Evolutionary conservation across 1,140 invertebrate genomes (phyloP).

Genomic region (Anadara kagoshimensis): DNA sequence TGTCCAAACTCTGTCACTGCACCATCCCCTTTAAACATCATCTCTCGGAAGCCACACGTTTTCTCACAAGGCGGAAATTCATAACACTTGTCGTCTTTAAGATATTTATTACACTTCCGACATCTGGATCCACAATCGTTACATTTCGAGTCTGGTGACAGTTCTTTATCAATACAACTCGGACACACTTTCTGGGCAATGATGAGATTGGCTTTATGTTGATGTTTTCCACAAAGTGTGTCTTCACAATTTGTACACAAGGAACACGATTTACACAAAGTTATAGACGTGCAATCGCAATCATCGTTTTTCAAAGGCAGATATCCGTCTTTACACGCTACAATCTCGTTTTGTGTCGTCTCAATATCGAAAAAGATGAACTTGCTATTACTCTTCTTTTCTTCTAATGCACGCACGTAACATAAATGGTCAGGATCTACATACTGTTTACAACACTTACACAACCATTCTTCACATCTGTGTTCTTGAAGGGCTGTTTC

Average conservation of each 20-base stretch:
- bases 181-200: constrained; percentile 16
- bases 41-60: constrained; percentile 27
- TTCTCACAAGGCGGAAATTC: constrained; percentile 8
- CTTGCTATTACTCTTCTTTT: neutral
- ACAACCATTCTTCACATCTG: constrained; percentile 2
- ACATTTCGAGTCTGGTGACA: constrained; percentile 5
- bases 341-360: neutral
- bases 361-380: constrained; percentile 3
- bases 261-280: neutral
- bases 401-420: neutral
- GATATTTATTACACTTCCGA: neutral
- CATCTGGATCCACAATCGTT: neutral
- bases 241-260: constrained; percentile 15
- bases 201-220: constrained; percentile 10
- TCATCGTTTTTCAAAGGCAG: neutral
- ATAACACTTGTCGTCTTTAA: constrained; percentile 3
- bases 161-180: neutral
- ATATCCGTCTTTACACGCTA: neutral
- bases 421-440: constrained; percentile 10
- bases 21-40: constrained; percentile 19
- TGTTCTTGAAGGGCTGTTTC: neutral
- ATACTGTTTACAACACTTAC: constrained; percentile 11
- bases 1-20: too few relatives aligned
- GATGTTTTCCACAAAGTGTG: constrained; percentile 13
- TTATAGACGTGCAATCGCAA: neutral